Conservation (phyloP, 2,888 invertebrate genomes). For the Chesias legatella region DNA sequence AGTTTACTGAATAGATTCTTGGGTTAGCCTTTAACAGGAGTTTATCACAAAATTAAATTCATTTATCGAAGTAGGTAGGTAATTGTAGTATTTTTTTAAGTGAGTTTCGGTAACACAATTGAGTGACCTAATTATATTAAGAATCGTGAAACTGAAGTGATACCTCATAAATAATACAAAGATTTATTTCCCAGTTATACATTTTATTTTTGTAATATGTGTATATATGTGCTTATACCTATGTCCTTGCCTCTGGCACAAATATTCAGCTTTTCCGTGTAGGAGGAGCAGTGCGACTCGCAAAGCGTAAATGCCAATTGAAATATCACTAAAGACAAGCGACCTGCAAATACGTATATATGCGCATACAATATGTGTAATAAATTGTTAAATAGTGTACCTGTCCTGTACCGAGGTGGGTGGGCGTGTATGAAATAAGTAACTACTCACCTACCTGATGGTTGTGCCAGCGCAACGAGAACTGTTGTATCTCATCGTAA, state of each 20-base stretch:
- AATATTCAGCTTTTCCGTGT: background rate
- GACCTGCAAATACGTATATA: conserved; percentile 25
- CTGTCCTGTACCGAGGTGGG: conserved; percentile 49
- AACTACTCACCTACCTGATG: conserved; percentile 84
- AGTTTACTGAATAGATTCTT: too few relatives aligned
- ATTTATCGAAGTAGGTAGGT: too few relatives aligned
- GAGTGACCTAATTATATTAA: too few relatives aligned
- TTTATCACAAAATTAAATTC: too few relatives aligned
- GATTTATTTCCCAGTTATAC: too few relatives aligned
- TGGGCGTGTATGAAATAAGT: conserved; percentile 55
- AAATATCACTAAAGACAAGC: conserved; percentile 19
- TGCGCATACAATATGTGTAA: conserved; percentile 32
- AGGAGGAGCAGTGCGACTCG: conserved; percentile 7
- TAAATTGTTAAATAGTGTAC: conserved; percentile 42
- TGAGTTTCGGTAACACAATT: too few relatives aligned
- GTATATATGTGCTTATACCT: too few relatives aligned
- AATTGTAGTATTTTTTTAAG: too few relatives aligned
- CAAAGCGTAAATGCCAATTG: conserved; percentile 11
- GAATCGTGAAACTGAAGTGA: too few relatives aligned
- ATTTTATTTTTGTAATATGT: background rate
- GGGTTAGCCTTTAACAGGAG: too few relatives aligned
- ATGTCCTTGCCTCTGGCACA: conserved; percentile 8
- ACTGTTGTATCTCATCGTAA: conserved; percentile 86
- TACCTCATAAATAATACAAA: too few relatives aligned
- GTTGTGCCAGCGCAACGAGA: conserved; percentile 93